A percentile compares a stretch with the other conserved stretches of the same genome.
Evolutionary conservation across 2,113 vertebrate species (phyloP).

Genomic region (Rutilus rutilus): DNA sequence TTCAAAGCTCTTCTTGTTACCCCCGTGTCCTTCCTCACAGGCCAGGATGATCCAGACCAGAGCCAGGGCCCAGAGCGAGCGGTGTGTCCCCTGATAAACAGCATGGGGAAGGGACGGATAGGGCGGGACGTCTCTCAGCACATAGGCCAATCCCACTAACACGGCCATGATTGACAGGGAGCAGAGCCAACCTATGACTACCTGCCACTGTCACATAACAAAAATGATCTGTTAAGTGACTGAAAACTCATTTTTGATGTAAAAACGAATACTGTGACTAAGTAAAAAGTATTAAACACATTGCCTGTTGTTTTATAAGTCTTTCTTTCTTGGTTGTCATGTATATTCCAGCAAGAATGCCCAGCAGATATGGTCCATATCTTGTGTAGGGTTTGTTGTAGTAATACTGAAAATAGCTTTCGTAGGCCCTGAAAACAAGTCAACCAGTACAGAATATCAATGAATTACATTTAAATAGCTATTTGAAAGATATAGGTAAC

Average conservation of each 20-base stretch:
- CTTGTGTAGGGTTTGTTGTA: conserved; percentile 85
- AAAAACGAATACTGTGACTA: neutral
- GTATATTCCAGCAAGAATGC: conserved; percentile 78
- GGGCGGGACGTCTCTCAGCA: conserved; percentile 68
- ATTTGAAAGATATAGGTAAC: neutral
- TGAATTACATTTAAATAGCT: neutral
- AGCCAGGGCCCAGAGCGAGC: conserved; percentile 78
- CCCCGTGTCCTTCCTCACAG: conserved; percentile 84
- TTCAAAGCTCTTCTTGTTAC: conserved; percentile 58
- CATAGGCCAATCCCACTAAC: conserved; percentile 74
- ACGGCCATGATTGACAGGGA: conserved; percentile 71
- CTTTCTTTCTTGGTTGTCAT: conserved; percentile 68
- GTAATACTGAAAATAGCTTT: conserved; percentile 78
- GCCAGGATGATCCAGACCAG: conserved; percentile 82
- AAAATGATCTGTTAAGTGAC: neutral
- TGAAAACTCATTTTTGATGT: neutral
- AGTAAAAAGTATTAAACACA: neutral
- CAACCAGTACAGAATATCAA: neutral
- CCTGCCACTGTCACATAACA: conserved; percentile 72
- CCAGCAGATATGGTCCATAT: conserved; percentile 83
- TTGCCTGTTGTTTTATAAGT: conserved; percentile 78
- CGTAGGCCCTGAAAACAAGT: conserved; percentile 68
- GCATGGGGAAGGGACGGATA: conserved; percentile 66
- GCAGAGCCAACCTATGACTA: conserved; percentile 75
- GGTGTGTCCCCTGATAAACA: conserved; percentile 82